Percentiles rank a stretch among this genome's conserved stretches.
Conservation (phyloP, 2,888 invertebrate genomes). For the Heteromurus nitidus region DNA sequence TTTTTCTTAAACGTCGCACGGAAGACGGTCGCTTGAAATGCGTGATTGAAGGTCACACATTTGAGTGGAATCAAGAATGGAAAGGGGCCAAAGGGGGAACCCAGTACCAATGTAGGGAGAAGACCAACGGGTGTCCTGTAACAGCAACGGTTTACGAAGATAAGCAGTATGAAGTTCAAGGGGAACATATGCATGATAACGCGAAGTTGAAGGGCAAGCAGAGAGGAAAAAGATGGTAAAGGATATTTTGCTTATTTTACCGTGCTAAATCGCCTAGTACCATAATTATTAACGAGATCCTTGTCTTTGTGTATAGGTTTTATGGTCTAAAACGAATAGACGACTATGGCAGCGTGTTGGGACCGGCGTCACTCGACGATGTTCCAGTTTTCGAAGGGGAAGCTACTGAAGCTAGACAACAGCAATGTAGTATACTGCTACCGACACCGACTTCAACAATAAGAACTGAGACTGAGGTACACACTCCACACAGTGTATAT, state of each 20-base stretch:
- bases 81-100: not conserved
- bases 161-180: constrained; percentile 27
- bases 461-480: no score
- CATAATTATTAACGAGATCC: not conserved
- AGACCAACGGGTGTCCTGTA: constrained; percentile 19
- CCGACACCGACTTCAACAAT: no score
- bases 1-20: constrained; percentile 17
- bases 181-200: constrained; percentile 27
- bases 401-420: not conserved
- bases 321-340: constrained; percentile 27
- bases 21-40: constrained; percentile 1
- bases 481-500: not conserved
- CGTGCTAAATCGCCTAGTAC: not conserved
- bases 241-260: not conserved
- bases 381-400: not conserved
- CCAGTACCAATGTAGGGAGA: constrained; percentile 27
- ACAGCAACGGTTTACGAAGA: not conserved
- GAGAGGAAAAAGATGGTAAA: not conserved
- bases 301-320: not conserved
- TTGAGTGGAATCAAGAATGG: constrained; percentile 7
- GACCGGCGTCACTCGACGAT: not conserved
- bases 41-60: constrained; percentile 23
- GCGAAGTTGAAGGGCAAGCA: not conserved
- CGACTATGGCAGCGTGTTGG: not conserved
- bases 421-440: no score